A percentile compares a stretch with the other conserved stretches of the same genome.
phyloP scores from a whole-genome alignment of 2,797 vertebrate genomes.

The Cossypha dichroa region DNA sequence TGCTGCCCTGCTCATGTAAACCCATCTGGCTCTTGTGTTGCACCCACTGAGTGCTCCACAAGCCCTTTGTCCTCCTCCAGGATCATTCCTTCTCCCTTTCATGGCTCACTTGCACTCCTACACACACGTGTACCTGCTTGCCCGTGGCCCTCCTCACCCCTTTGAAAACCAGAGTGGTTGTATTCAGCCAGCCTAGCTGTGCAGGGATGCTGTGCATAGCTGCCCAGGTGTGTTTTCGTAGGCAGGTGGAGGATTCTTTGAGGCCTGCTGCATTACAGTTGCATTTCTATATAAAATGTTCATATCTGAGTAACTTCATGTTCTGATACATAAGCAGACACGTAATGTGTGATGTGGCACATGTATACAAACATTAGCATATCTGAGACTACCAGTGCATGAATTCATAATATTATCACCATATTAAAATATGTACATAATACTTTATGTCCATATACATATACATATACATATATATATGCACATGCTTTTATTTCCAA shows the following conservation, averaged over 20 bases:
- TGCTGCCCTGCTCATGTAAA: background rate
- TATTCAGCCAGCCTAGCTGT: background rate
- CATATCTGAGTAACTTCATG: background rate
- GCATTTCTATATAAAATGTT: background rate
- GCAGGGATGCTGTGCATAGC: background rate
- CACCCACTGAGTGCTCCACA: background rate
- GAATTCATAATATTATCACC: background rate
- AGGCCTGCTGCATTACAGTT: background rate
- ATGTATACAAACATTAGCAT: background rate
- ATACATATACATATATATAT: too few relatives aligned
- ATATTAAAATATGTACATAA: background rate
- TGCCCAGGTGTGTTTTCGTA: background rate
- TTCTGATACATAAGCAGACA: background rate
- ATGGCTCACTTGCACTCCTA: background rate
- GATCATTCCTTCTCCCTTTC: background rate
- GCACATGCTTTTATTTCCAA: background rate
- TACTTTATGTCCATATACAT: background rate
- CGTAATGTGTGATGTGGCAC: background rate
- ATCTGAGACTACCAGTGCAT: background rate
- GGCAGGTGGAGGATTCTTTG: background rate
- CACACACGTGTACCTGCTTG: background rate
- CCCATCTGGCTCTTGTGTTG: background rate
- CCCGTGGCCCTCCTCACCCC: background rate
- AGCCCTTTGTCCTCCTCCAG: background rate
- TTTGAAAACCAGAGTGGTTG: background rate